Evolutionary conservation across 2,888 invertebrate genomes (phyloP), one percentile per base, ranked within the genome.

Genomic region (Mesochorus sp.): DNA sequence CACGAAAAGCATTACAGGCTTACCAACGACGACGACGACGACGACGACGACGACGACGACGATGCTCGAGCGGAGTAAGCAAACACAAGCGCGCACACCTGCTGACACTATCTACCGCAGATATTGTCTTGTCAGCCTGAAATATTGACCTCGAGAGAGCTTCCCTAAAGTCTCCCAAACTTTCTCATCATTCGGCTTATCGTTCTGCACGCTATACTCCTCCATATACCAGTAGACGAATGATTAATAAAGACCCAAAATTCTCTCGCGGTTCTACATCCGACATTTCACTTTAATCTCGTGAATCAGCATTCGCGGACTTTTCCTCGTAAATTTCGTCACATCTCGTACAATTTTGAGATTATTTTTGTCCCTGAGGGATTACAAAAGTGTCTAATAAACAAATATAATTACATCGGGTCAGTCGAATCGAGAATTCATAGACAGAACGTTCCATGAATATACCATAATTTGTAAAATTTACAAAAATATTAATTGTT

Each of bases 1-100:
- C 39, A 53, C 37, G 51, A 71, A 75, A 59, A 21, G 59, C 37
- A 5, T 17, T 28, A 12, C 31, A 39, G 14, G 21, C 17, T 49
- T 53, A 62, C 34, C 24, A 24, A 64, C 28, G 17, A n/a, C n/a
- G n/a, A n/a, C n/a, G n/a, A n/a, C n/a, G n/a, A n/a, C n/a, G n/a
- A n/a, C n/a, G n/a, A n/a, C n/a, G n/a, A n/a, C n/a, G n/a, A n/a
- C n/a, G n/a, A n/a, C n/a, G n/a, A n/a, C n/a, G n/a, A n/a, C n/a
- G n/a, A n/a, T n/a, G 51, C 26, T n/a, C 31, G 64, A 31, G 17
- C 47, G n/a, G n/a, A 6, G 4, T 14, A 21, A 19, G 21, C 49
- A 49, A 64, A 49, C 24, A 26, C 19, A 28, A 4, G 34, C 64
- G 8, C n/a, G 24, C n/a, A 21, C 42, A 55, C 31, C 44, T 8